Evolutionary conservation across 2,888 invertebrate genomes (phyloP), one percentile per base, ranked within the genome.

Genomic region (Drosophila putrida): DNA sequence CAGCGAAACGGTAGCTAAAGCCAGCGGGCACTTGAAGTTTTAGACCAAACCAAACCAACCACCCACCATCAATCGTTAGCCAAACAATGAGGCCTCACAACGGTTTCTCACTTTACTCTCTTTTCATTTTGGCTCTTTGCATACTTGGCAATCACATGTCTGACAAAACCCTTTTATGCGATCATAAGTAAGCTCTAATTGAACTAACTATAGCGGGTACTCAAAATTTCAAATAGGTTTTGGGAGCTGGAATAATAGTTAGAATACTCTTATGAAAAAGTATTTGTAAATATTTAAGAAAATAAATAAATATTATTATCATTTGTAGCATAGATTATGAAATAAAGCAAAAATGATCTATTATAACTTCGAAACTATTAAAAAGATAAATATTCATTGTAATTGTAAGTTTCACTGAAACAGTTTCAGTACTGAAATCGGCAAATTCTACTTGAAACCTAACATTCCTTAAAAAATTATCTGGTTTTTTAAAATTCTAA

Each of bases 1-100:
- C 63, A 46, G 35, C 50, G 54, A 75, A 73, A 85, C 80, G 76
- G 87, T 83, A 88, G 82, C 83, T 57, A 72, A 44, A 68, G 84
- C 87, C 81, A 49, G 67, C 44, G 84, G 80, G 71, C 74, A 69
- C 67, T 72, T 60, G 59, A 54, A 63, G 49, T 27, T 43, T 49
- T 31, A 46, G 49, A 54, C 51, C 44, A 65, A 55, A 54, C 51
- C 44, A 65, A 55, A 20, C 46, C 68, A 80, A 41, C 81, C 82
- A 84, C 80, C 80, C 80, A 83, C 79, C 82, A 70, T 61, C 53
- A 69, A 35, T 51, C 44, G 65, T 67, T 59, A 57, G 64, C 50
- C 50, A 59, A 69, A 81, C 75, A 80, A 80, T 84, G 67, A 61
- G 35, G 55, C 44, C 82, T 27, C 15, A 28, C 77, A 80, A 64